Percentiles rank a stretch among this genome's conserved stretches.
phyloP scores from a whole-genome alignment of 2,888 invertebrate species.

The Smittia aterrima region DNA sequence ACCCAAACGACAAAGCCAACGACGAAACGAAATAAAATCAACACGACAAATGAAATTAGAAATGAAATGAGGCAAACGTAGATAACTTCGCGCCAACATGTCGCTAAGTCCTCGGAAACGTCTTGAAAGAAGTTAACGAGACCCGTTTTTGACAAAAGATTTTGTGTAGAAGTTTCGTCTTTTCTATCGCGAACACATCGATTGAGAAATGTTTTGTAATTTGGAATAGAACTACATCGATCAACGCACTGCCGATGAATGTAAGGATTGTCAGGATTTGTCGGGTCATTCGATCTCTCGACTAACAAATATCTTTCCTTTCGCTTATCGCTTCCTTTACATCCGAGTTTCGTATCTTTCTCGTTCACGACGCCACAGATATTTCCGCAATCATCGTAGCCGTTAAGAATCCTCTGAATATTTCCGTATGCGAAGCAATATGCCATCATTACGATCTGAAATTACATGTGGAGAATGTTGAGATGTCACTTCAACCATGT shows the following conservation, averaged over 20 bases:
- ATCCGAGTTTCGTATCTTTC: background rate
- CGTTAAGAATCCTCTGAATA: conserved; percentile 58
- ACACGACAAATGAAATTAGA: conserved; percentile 58
- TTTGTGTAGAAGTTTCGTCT: conserved; percentile 42
- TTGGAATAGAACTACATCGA: conserved; percentile 46
- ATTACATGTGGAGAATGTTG: background rate
- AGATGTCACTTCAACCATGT: background rate
- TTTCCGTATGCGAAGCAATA: conserved; percentile 57
- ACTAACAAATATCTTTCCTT: conserved; percentile 48
- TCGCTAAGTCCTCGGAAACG: conserved; percentile 60
- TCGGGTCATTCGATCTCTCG: conserved; percentile 45
- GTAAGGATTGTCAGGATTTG: conserved; percentile 43
- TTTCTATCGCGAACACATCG: conserved; percentile 56
- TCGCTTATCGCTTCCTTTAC: background rate
- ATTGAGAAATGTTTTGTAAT: conserved; percentile 54
- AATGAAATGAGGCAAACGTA: conserved; percentile 61
- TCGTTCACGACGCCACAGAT: conserved; percentile 52
- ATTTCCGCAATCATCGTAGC: conserved; percentile 62
- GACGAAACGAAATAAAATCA: conserved; percentile 58
- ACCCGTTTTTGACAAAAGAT: conserved; percentile 56
- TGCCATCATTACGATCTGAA: background rate
- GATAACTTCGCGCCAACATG: conserved; percentile 61
- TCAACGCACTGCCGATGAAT: conserved; percentile 49
- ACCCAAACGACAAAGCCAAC: conserved; percentile 63
- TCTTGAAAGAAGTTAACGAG: conserved; percentile 59